Conservation (phyloP, 2,888 invertebrate genomes). For the Perizoma affinitatum region DNA sequence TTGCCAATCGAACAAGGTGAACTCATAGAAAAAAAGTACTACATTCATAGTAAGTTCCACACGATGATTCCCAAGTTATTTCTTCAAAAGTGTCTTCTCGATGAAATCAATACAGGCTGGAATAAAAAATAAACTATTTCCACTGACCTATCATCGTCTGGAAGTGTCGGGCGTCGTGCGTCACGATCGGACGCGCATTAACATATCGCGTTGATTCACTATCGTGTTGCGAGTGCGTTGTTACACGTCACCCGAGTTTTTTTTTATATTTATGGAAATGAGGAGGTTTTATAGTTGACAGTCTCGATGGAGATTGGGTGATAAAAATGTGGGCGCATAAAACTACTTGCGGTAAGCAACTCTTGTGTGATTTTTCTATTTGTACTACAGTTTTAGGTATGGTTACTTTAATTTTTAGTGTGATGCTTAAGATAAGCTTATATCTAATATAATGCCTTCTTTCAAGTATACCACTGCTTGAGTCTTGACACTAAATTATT, state of each 20-base stretch:
- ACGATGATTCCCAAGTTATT: background rate
- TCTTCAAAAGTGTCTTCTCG: conserved; percentile 16
- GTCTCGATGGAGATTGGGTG: conserved; percentile 40
- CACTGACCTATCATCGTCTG: conserved; percentile 31
- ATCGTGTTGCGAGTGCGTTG: conserved; percentile 46
- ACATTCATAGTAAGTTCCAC: too few relatives aligned
- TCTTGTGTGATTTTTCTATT: too few relatives aligned
- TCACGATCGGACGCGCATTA: conserved; percentile 81
- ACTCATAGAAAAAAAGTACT: too few relatives aligned
- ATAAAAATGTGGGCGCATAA: conserved; percentile 44
- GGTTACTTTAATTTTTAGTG: too few relatives aligned
- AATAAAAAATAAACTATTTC: conserved; percentile 22
- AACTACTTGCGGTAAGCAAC: background rate
- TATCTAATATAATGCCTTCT: too few relatives aligned
- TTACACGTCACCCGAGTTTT: conserved; percentile 31
- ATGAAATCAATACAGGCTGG: conserved; percentile 16
- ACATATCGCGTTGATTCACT: conserved; percentile 77
- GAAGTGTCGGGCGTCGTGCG: conserved; percentile 78
- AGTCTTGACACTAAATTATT: too few relatives aligned
- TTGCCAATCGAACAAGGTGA: too few relatives aligned
- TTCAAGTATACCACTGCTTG: too few relatives aligned
- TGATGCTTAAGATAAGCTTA: too few relatives aligned
- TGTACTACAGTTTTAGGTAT: too few relatives aligned
- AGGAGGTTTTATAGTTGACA: conserved; percentile 28
- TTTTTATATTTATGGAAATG: conserved; percentile 32